A percentile compares a stretch with the other conserved stretches of the same genome.
Evolutionary conservation across 2,113 vertebrate species (phyloP).

Genomic region (Sminthopsis crassicaudata): DNA sequence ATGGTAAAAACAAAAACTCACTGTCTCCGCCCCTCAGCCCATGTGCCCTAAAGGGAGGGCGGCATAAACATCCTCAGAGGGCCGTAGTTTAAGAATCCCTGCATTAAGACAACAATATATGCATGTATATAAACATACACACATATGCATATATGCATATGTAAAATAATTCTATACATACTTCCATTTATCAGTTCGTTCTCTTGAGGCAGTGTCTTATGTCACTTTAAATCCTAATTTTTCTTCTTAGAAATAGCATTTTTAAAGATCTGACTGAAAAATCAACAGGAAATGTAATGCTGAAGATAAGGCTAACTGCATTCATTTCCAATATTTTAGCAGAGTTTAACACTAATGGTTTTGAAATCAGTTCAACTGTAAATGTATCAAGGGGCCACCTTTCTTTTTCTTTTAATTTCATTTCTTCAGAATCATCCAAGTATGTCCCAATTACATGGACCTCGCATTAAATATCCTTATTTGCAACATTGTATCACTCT

Average conservation of each 20-base stretch:
- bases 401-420: neutral
- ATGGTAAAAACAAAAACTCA: no score
- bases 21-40: no score
- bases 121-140: no score
- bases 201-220: no score
- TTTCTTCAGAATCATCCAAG: neutral
- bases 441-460: no score
- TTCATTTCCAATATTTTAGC: neutral
- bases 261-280: neutral
- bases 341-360: neutral
- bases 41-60: no score
- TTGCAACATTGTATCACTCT: neutral
- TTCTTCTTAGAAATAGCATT: neutral
- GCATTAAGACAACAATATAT: no score
- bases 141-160: no score
- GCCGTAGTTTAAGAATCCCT: no score
- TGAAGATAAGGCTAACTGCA: neutral
- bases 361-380: neutral
- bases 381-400: neutral
- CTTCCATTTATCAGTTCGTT: no score
- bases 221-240: neutral
- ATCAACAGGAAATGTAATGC: neutral
- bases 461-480: neutral
- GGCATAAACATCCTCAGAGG: no score
- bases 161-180: no score